Evolutionary conservation across 2,113 vertebrate species (phyloP).

Genomic region (Ploceus nigricollis): DNA sequence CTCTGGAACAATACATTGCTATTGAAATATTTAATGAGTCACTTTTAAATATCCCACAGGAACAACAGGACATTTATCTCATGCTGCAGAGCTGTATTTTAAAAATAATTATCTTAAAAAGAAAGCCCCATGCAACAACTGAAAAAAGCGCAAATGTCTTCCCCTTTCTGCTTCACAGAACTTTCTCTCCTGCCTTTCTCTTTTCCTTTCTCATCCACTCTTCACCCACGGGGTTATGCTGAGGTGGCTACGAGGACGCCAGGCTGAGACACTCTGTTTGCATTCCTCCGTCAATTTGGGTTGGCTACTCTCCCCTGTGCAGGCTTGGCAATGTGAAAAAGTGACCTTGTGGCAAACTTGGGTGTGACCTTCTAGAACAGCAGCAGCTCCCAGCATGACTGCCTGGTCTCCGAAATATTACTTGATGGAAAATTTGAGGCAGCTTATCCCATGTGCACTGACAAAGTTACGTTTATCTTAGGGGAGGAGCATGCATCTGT

Average conservation of each 20-base stretch:
- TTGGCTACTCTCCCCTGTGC: neutral
- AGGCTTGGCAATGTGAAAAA: neutral
- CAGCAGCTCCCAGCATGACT: neutral
- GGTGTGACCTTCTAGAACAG: conserved; percentile 45
- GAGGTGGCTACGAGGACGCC: neutral
- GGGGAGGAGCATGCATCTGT: neutral
- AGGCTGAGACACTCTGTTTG: conserved; percentile 29
- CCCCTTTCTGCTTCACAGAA: neutral
- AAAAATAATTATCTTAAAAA: neutral
- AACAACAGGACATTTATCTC: conserved; percentile 25
- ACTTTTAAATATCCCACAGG: conserved; percentile 10
- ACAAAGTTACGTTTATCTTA: neutral
- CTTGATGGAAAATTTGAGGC: conserved; percentile 41
- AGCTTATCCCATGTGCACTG: neutral
- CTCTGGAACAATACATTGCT: neutral
- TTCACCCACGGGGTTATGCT: neutral
- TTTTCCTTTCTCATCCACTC: neutral
- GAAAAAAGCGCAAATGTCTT: neutral
- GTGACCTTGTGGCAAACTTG: conserved; percentile 40
- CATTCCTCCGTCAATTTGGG: conserved; percentile 10
- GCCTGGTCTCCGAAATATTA: neutral
- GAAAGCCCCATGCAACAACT: neutral
- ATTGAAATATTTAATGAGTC: conserved; percentile 14
- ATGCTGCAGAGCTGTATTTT: neutral
- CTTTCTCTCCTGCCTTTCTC: neutral